Evolutionary conservation across 2,797 vertebrate species (phyloP).

Genomic region (Geotrypetes seraphini): DNA sequence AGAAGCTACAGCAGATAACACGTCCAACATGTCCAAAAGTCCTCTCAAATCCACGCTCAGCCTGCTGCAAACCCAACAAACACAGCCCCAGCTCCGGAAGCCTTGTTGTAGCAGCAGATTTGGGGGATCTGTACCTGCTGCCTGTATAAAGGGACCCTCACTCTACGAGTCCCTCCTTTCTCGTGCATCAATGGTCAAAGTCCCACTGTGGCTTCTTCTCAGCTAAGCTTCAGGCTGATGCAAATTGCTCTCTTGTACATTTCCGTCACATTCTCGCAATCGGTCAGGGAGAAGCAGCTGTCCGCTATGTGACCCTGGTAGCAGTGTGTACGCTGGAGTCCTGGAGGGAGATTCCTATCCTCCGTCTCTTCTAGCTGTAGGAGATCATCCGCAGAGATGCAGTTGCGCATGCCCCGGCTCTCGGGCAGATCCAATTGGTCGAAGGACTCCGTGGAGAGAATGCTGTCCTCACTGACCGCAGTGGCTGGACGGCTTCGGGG

Average conservation of each 20-base stretch:
- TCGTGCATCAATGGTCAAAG: too few species aligned
- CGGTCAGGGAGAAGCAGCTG: conserved; percentile 68
- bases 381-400: conserved; percentile 80
- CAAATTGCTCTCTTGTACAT: conserved; percentile 55
- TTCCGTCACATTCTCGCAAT: conserved; percentile 61
- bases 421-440: conserved; percentile 78
- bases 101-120: neutral
- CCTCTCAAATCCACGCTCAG: neutral
- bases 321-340: conserved; percentile 63
- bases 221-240: conserved; percentile 50
- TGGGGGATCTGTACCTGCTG: neutral
- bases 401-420: conserved; percentile 57
- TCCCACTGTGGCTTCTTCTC: too few species aligned
- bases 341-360: conserved; percentile 22
- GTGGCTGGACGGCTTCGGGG: conserved; percentile 44
- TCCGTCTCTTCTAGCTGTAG: conserved; percentile 40
- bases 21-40: too few species aligned
- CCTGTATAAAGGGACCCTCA: fast-evolving
- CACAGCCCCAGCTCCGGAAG: neutral
- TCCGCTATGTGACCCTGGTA: conserved; percentile 54
- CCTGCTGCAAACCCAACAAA: too few species aligned
- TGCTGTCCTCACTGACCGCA: conserved; percentile 87
- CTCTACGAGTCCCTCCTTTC: too few species aligned
- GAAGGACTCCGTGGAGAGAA: conserved; percentile 92
- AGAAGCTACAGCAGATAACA: too few species aligned